Conservation (phyloP, 1,140 invertebrate genomes). For the Phymastichus coffea region DNA sequence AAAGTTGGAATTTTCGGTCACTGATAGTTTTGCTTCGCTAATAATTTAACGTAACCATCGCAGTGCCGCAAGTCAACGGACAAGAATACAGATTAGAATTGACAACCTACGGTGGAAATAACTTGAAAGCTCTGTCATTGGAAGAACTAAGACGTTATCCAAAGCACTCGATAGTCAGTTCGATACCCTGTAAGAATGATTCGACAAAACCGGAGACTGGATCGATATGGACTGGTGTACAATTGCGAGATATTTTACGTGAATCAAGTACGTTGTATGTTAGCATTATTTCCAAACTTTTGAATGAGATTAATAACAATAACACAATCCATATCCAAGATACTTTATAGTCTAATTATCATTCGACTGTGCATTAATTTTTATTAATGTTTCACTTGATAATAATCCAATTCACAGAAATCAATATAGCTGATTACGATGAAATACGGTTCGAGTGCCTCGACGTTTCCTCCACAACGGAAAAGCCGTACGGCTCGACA, state of each 20-base stretch:
- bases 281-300: not conserved
- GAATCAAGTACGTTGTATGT: not conserved
- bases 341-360: not conserved
- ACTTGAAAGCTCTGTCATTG: not conserved
- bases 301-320: not conserved
- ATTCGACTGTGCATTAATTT: too few relatives aligned
- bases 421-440: not conserved
- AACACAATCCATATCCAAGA: not conserved
- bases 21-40: too few relatives aligned
- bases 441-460: not conserved
- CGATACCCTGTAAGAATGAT: slow-evolving; percentile 13
- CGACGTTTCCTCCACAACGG: not conserved
- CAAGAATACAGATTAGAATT: slow-evolving; percentile 1
- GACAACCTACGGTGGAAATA: not conserved
- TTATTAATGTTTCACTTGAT: not conserved
- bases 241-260: not conserved
- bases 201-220: not conserved
- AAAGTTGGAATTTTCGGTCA: too few relatives aligned
- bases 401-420: not conserved
- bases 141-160: slow-evolving; percentile 1
- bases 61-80: too few relatives aligned
- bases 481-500: not conserved
- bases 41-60: too few relatives aligned
- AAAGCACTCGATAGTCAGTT: not conserved
- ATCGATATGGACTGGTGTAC: not conserved